These are phyloP conservation scores for Argentina silus DNA, from an alignment of 2,797 vertebrate genomes.

Conservation along the genomic window DNA sequence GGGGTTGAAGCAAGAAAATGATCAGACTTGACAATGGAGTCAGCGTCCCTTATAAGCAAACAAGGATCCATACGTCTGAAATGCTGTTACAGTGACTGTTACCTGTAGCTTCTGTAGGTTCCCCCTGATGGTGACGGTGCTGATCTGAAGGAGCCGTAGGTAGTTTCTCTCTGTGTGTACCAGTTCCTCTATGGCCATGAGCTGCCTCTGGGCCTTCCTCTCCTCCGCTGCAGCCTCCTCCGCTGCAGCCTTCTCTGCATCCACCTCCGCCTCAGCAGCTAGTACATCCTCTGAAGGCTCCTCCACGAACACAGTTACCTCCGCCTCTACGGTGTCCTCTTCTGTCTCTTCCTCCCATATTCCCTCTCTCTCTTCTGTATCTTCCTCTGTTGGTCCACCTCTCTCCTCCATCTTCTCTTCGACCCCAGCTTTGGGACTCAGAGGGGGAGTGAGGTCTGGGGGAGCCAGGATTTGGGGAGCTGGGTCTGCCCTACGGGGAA, in stretches of 20 bases:
- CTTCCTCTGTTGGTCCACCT: background rate
- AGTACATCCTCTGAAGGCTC: background rate
- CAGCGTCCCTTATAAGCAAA: no score
- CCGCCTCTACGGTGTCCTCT: conserved; percentile 7
- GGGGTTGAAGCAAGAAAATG: no score
- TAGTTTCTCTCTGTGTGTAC: conserved; percentile 88
- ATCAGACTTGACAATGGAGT: no score
- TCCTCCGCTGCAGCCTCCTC: conserved; percentile 60
- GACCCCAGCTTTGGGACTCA: background rate
- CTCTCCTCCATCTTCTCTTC: conserved; percentile 19
- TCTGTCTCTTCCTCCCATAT: conserved; percentile 6
- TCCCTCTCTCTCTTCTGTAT: background rate
- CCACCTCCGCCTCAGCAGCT: background rate
- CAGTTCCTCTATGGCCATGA: conserved; percentile 83
- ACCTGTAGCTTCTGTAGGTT: conserved; percentile 84
- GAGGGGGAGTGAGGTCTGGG: conserved; percentile 32
- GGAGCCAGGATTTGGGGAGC: conserved; percentile 38
- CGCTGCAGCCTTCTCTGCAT: conserved; percentile 54
- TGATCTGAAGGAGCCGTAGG: conserved; percentile 81
- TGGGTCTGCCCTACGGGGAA: conserved; percentile 51
- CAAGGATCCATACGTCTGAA: no score
- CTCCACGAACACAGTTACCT: conserved; percentile 25
- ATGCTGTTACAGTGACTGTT: background rate
- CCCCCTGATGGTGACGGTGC: conserved; percentile 78
- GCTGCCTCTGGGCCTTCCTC: conserved; percentile 77